These are phyloP conservation scores for Misgurnus mizolepis DNA, from an alignment of 2,113 vertebrate genomes.

Conservation along the genomic window DNA sequence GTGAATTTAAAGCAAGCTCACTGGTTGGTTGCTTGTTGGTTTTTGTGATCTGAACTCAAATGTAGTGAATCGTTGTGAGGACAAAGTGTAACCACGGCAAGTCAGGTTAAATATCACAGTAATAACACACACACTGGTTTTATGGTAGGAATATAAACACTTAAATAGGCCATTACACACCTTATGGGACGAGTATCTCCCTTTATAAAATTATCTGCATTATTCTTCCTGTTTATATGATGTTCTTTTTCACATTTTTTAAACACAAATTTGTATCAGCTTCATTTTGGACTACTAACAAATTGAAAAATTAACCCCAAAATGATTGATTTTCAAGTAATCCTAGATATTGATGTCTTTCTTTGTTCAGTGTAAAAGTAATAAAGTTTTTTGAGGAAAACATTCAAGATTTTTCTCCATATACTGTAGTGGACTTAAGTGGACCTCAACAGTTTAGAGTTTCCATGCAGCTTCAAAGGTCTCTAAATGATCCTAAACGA, in stretches of 20 bases:
- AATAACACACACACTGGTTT: background rate
- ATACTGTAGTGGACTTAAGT: too few relatives aligned
- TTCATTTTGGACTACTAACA: background rate
- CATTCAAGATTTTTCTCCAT: too few relatives aligned
- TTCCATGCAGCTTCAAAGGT: too few relatives aligned
- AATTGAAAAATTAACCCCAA: background rate
- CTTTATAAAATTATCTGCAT: background rate
- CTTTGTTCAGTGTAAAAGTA: too few relatives aligned
- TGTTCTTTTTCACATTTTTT: slow-evolving; percentile 3
- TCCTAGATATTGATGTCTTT: too few relatives aligned
- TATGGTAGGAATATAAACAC: slow-evolving; percentile 25
- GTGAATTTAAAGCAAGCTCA: slow-evolving; percentile 30
- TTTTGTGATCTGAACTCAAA: slow-evolving; percentile 50
- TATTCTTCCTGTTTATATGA: background rate
- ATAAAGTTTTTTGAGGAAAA: too few relatives aligned
- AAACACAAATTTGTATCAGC: background rate
- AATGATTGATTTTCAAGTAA: background rate
- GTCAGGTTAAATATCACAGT: slow-evolving; percentile 23
- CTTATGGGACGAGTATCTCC: slow-evolving; percentile 11
- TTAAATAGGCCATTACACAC: slow-evolving; percentile 23
- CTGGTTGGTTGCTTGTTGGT: slow-evolving; percentile 50
- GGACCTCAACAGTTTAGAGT: too few relatives aligned
- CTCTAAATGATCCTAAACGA: too few relatives aligned
- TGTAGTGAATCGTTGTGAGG: slow-evolving; percentile 40
- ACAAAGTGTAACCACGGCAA: slow-evolving; percentile 34